Conservation (phyloP, 2,888 invertebrate genomes). For the Phyto melanocephala region DNA sequence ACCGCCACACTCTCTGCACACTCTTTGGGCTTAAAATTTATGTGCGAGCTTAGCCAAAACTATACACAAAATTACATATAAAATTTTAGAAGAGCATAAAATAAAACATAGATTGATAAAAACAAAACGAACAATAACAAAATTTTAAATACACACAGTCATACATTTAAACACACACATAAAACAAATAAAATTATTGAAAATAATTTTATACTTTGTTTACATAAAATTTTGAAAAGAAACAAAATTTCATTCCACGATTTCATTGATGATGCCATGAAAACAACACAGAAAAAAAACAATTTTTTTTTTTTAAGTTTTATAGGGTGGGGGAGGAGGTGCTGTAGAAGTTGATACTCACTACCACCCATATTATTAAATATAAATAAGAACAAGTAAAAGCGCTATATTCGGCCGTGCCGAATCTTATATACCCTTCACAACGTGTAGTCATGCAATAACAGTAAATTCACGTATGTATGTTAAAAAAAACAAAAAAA, state of each 20-base stretch:
- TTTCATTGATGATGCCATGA: neutral
- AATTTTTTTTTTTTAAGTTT: neutral
- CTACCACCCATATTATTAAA: no score
- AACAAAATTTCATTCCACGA: neutral
- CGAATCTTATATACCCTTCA: no score
- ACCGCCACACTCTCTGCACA: constrained; percentile 5
- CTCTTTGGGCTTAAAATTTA: constrained; percentile 15
- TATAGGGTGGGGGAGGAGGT: neutral
- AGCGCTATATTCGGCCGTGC: no score
- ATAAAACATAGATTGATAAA: neutral
- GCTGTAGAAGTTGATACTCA: neutral
- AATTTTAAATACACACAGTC: no score
- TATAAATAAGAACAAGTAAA: no score
- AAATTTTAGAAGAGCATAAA: constrained; percentile 9
- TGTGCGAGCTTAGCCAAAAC: neutral
- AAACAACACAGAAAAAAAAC: neutral
- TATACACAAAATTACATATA: no score
- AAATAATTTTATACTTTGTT: constrained; percentile 56
- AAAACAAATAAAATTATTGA: constrained; percentile 36
- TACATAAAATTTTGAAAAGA: constrained; percentile 18
- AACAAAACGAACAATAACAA: neutral
- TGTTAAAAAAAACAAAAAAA: no score
- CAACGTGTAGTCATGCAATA: no score
- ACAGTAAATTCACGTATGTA: no score
- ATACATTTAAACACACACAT: neutral